Conservation (phyloP, 2,797 vertebrate species). For the Coracias cyanogaster region DNA sequence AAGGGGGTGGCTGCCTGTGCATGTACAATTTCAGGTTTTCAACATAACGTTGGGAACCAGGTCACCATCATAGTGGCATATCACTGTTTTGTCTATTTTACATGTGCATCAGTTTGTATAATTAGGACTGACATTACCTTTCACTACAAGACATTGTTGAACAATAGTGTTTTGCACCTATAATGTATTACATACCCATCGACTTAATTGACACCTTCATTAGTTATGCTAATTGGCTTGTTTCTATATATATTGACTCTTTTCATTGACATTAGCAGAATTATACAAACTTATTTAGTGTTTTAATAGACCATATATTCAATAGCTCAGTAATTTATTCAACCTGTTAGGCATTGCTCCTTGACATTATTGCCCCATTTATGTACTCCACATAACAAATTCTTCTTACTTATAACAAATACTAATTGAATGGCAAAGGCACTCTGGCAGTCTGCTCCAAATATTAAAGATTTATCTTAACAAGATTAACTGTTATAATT, state of each 20-base stretch:
- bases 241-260: neutral
- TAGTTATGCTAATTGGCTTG: neutral
- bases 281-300: neutral
- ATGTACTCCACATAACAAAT: neutral
- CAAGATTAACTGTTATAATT: conserved; percentile 42
- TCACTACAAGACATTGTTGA: neutral
- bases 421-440: conserved; percentile 24
- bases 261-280: conserved; percentile 31
- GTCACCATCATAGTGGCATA: neutral
- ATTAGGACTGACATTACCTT: neutral
- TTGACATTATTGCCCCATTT: conserved; percentile 22
- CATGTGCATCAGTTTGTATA: neutral
- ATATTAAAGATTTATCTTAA: conserved; percentile 58
- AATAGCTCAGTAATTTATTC: conserved; percentile 50
- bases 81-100: neutral
- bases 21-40: neutral
- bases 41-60: neutral
- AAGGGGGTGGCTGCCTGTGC: neutral
- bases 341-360: neutral
- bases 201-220: neutral
- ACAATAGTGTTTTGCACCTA: neutral
- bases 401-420: neutral
- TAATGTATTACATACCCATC: neutral
- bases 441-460: neutral
- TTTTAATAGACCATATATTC: conserved; percentile 30